phyloP scores from a whole-genome alignment of 2,113 vertebrate species.

The Galeopterus variegatus region DNA sequence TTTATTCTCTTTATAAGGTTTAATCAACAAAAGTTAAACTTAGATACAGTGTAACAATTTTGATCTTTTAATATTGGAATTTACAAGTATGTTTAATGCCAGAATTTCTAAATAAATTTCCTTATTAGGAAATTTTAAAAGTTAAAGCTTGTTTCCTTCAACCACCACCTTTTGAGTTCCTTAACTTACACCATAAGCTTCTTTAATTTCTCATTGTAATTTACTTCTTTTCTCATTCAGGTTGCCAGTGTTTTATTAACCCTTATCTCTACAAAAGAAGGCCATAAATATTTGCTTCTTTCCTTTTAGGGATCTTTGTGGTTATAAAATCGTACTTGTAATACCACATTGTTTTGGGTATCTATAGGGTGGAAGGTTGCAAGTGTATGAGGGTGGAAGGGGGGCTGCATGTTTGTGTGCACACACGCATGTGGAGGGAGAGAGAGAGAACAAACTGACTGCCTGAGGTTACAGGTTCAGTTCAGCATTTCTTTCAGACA shows the following conservation, averaged over 20 bases:
- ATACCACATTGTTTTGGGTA: not conserved
- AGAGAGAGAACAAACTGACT: not conserved
- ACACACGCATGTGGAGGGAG: not conserved
- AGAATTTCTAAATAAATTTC: slow-evolving; percentile 42
- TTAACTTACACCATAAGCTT: not conserved
- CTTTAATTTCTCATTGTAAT: slow-evolving; percentile 30
- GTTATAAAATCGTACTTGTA: slow-evolving; percentile 29
- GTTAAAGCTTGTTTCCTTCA: not conserved
- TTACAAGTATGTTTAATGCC: slow-evolving; percentile 30
- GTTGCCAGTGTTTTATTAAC: slow-evolving; percentile 33
- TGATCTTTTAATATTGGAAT: not conserved
- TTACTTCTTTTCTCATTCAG: slow-evolving; percentile 14
- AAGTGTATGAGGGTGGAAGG: not conserved
- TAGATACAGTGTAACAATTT: not conserved
- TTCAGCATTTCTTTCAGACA: not conserved
- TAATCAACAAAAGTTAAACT: not conserved
- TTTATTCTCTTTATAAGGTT: not conserved
- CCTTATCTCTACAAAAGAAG: not conserved
- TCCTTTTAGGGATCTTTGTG: not conserved
- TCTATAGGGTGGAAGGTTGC: not conserved
- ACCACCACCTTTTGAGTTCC: not conserved
- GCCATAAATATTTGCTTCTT: slow-evolving; percentile 20
- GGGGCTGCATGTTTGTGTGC: not conserved
- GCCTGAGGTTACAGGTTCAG: not conserved
- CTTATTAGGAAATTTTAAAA: not conserved